A percentile compares a stretch with the other conserved stretches of the same genome.
Conservation (phyloP, 2,797 vertebrate genomes). For the Alcedo quadribrachys region DNA sequence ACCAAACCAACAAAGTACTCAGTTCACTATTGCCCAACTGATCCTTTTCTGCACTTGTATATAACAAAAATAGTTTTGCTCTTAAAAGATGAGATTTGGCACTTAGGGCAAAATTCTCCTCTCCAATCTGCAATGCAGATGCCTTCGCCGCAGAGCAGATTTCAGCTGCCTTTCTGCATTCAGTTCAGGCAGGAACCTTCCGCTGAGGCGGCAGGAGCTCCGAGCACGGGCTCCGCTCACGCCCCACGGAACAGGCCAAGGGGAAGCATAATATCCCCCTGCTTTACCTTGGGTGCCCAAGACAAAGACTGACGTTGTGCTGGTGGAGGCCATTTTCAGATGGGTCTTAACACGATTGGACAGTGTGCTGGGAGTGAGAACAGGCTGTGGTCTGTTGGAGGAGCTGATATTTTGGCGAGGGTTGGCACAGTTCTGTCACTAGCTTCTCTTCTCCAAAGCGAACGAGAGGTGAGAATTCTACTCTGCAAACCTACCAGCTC, state of each 20-base stretch:
- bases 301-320: not conserved
- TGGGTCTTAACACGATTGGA: not conserved
- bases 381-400: not conserved
- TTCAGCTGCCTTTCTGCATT: slow-evolving; percentile 21
- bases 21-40: not conserved
- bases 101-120: slow-evolving; percentile 56
- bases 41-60: slow-evolving; percentile 14
- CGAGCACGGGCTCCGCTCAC: not conserved
- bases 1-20: not conserved
- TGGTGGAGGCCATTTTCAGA: not conserved
- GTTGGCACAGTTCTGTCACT: not conserved
- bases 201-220: not conserved
- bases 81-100: slow-evolving; percentile 50
- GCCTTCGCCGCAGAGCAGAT: slow-evolving; percentile 33
- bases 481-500: not conserved
- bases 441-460: not conserved
- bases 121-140: slow-evolving; percentile 71
- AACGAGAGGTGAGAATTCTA: not conserved
- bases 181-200: slow-evolving; percentile 10
- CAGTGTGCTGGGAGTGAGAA: not conserved
- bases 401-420: not conserved
- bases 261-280: not conserved
- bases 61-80: slow-evolving; percentile 58
- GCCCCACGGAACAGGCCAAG: not conserved
- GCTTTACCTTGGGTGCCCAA: not conserved